phyloP scores from a whole-genome alignment of 1,140 invertebrate species.

The Elymnias hypermnestra region DNA sequence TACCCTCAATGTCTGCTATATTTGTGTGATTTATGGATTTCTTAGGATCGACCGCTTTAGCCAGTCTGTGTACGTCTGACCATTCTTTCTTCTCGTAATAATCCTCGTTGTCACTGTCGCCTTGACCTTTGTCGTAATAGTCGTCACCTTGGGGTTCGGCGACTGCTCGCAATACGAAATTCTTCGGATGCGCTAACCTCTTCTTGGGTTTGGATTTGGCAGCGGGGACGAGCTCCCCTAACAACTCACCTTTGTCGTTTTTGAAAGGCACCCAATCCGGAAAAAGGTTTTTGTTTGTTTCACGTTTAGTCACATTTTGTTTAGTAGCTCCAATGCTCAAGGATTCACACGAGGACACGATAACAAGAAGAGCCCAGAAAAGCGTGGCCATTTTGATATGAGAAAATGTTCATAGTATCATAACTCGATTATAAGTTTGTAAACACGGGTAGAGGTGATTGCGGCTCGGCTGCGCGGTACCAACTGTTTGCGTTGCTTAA shows the following conservation, averaged over 20 bases:
- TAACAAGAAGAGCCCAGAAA: constrained; percentile 26
- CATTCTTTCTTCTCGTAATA: constrained; percentile 63
- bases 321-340: constrained; percentile 45
- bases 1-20: constrained; percentile 52
- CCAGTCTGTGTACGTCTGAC: constrained; percentile 40
- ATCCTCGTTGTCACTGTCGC: constrained; percentile 47
- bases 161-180: constrained; percentile 47
- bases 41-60: constrained; percentile 19
- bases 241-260: constrained; percentile 56
- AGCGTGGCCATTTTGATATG: constrained; percentile 29
- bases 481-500: constrained; percentile 43
- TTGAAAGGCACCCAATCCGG: constrained; percentile 67
- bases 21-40: constrained; percentile 34
- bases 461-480: constrained; percentile 37
- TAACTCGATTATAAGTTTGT: constrained; percentile 21
- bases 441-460: constrained; percentile 20
- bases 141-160: constrained; percentile 45
- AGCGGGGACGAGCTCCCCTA: constrained; percentile 52
- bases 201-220: constrained; percentile 51
- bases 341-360: constrained; percentile 25
- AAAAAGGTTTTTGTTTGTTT: constrained; percentile 41
- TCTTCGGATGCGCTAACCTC: constrained; percentile 50
- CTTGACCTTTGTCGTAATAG: constrained; percentile 46
- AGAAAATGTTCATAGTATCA: constrained; percentile 33
- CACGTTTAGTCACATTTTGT: constrained; percentile 47